Evolutionary conservation across 2,888 invertebrate genomes (phyloP), one percentile per base, ranked within the genome.

Genomic region (Cheilosia grossa): DNA sequence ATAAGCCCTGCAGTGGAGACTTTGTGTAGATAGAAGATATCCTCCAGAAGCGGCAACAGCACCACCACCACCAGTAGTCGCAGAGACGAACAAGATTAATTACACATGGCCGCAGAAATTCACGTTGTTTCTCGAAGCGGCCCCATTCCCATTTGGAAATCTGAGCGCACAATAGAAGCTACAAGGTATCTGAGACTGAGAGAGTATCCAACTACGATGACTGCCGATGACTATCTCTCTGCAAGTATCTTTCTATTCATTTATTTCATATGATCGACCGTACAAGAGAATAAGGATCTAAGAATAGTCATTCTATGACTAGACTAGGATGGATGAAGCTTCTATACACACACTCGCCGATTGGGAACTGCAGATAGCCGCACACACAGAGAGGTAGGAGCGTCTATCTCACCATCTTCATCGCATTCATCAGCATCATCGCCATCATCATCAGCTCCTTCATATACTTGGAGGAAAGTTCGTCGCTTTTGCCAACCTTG

Each of bases 371-470:
- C 24, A 69, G 69, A 77, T 77, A 70, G 54, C 47, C 44, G 24
- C 19, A 64, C 33, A n/a, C 27, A 30, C 4, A 15, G 47, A 10
- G 6, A 49, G 17, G 21, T 37, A 56, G 24, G 19, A 27, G 13
- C 15, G 24, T 54, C 42, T 83, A 83, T 83, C 82, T 69, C 7
- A 64, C 51, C 54, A 79, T 80, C 80, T 85, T 85, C 80, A 80
- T 85, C 83, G 80, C 75, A 85, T 85, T 85, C 83, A 80, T 85
- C 75, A 80, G 75, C 53, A 85, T 85, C 80, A 85, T 80, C 74
- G 70, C 70, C 74, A 75, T 72, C 83, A 61, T 77, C 63, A 69
- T 58, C 30, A 30, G 30, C 37, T 40, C 56, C 37, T 37, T 37
- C 37, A 37, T 37, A 30, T 24, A 66, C 66, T 80, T 67, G 30